phyloP scores from a whole-genome alignment of 2,113 vertebrate genomes.

The Tetrao urogallus region DNA sequence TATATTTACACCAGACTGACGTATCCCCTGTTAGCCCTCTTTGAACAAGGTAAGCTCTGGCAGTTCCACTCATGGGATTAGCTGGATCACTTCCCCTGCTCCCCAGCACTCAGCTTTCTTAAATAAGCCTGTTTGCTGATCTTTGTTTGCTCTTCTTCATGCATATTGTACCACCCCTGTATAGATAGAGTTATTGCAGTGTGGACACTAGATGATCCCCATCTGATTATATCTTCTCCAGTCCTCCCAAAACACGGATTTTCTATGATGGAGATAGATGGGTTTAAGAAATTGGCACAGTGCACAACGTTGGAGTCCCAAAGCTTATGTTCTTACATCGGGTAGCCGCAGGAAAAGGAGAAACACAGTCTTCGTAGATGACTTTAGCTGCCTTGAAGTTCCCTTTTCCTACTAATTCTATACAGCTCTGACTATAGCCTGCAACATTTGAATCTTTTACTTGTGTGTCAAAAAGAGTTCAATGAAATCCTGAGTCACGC shows the following conservation, averaged over 20 bases:
- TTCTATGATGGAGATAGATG: neutral
- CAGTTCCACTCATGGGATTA: constrained; percentile 25
- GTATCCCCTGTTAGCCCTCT: neutral
- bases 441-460: neutral
- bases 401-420: neutral
- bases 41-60: constrained; percentile 20
- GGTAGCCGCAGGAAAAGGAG: neutral
- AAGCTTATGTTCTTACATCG: rapidly evolving
- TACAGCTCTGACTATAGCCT: neutral
- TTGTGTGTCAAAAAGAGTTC: neutral
- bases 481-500: neutral
- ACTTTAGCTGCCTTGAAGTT: neutral
- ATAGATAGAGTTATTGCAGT: neutral
- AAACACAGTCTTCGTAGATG: neutral
- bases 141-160: neutral
- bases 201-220: neutral
- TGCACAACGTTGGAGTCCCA: neutral
- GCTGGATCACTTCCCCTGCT: neutral
- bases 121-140: neutral
- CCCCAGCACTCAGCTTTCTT: neutral
- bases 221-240: neutral
- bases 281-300: neutral
- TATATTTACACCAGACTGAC: constrained; percentile 24
- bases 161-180: neutral
- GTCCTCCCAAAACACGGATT: neutral